Evolutionary conservation across 2,797 vertebrate species (phyloP), one percentile per base, ranked within the genome.

Genomic region (Parauchenoglanis punctatus): DNA sequence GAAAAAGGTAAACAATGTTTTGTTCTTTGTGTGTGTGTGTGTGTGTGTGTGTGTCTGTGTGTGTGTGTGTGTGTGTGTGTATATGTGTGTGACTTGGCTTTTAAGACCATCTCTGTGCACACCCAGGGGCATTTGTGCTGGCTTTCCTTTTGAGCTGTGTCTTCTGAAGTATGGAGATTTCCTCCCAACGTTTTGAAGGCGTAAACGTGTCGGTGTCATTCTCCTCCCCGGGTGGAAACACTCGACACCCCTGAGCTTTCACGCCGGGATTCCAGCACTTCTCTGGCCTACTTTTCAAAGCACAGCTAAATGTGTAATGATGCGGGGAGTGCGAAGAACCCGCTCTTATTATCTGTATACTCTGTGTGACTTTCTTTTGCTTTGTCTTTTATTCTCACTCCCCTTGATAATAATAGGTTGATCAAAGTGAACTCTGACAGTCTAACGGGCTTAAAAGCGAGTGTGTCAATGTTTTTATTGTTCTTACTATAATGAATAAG

Each of bases 231-330:
- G 63, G 87, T 73, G 81, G 85, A 86, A 90, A 91, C 87, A 91
- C 88, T 49, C 72, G 85, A 89, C 78, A 87, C 89, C 89, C 85
- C 85, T 89, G 83, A 89, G 89, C 84, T 76, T 82, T 87, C 81
- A 83, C 89, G 85, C 56, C 80, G 84, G 89, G 89, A 91, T 86
- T 89, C 89, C 78, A 75, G 25, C 20, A 92, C 90, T 91, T 86
- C 75, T 59, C 90, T 94, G 92, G 89, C 92, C 93, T 93, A 93
- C 83, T 93, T 92, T 94, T 82, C 80, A 91, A 91, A 92, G 91
- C 86, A 52, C 82, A 87, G 84, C 63, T 80, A 91, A 93, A 94
- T 93, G 91, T 88, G 89, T 92, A 90, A 91, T 92, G 91, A 93
- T 93, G 90, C 91, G 86, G 75, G 87, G 78, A 23, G 70, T 23